A percentile compares a stretch with the other conserved stretches of the same genome.
phyloP scores from a whole-genome alignment of 2,797 vertebrate genomes.

The Geotrypetes seraphini region DNA sequence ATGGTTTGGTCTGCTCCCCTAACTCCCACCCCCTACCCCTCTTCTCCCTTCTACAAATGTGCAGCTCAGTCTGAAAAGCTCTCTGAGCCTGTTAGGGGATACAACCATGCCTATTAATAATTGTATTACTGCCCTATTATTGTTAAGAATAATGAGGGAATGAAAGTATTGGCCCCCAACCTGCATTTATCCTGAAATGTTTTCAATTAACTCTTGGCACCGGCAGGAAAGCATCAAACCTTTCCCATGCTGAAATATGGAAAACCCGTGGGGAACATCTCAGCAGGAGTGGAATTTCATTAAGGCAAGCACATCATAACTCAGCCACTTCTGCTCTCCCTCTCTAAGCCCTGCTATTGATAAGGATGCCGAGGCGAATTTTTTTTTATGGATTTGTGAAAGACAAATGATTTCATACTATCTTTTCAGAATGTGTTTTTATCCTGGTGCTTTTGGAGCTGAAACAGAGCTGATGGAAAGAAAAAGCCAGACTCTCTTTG shows the following conservation, averaged over 20 bases:
- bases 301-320: slow-evolving; percentile 68
- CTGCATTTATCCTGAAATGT: slow-evolving; percentile 72
- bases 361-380: slow-evolving; percentile 44
- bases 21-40: too few species aligned
- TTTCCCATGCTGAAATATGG: slow-evolving; percentile 78
- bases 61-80: slow-evolving; percentile 37
- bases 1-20: slow-evolving; percentile 32
- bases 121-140: slow-evolving; percentile 58
- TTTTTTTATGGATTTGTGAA: slow-evolving; percentile 64
- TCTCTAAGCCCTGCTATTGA: slow-evolving; percentile 60
- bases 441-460: slow-evolving; percentile 27
- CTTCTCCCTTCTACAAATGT: too few species aligned
- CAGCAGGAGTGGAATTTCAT: slow-evolving; percentile 76
- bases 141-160: slow-evolving; percentile 60
- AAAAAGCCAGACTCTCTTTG: background rate
- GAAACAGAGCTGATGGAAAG: slow-evolving; percentile 9
- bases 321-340: slow-evolving; percentile 68
- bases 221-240: slow-evolving; percentile 62
- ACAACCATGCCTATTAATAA: slow-evolving; percentile 67
- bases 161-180: slow-evolving; percentile 56
- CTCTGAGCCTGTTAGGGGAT: slow-evolving; percentile 62
- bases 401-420: slow-evolving; percentile 60
- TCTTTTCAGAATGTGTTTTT: slow-evolving; percentile 51
- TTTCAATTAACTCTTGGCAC: slow-evolving; percentile 84
- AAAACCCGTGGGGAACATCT: slow-evolving; percentile 74